A percentile compares a stretch with the other conserved stretches of the same genome.
Evolutionary conservation across 2,113 vertebrate species (phyloP).

Genomic region (Thamnophis sirtalis): DNA sequence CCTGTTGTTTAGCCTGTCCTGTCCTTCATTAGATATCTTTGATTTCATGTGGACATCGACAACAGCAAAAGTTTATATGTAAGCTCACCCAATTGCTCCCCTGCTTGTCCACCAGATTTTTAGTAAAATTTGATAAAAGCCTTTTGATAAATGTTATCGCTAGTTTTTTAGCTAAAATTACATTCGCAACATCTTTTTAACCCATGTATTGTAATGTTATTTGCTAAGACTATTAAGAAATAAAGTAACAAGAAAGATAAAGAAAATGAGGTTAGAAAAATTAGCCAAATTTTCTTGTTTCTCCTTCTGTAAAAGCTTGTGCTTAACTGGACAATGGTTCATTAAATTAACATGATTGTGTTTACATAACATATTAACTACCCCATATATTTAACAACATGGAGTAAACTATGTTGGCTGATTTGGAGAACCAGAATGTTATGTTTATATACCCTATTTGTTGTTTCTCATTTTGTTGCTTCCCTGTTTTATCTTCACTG

Average conservation of each 20-base stretch:
- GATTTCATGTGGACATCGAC: neutral
- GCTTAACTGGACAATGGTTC: neutral
- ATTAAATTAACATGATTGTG: neutral
- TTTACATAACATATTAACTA: neutral
- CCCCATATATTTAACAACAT: neutral
- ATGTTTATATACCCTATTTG: neutral
- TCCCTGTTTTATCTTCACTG: neutral
- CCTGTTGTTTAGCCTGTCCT: no score
- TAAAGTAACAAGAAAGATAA: neutral
- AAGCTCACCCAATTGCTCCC: neutral
- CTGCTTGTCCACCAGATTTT: neutral
- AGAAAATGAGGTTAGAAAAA: neutral
- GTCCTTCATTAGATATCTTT: neutral
- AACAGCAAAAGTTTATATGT: neutral
- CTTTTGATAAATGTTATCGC: neutral
- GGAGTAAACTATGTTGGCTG: neutral
- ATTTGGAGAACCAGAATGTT: neutral
- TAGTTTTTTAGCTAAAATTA: neutral
- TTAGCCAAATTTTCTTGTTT: neutral
- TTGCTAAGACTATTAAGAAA: neutral
- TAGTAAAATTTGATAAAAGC: neutral
- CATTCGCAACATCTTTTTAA: neutral
- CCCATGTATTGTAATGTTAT: neutral
- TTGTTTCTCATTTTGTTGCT: neutral
- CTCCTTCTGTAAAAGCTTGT: neutral